These are phyloP conservation scores for Anoplophora glabripennis DNA, from an alignment of 1,140 invertebrate species.

Conservation along the genomic window DNA sequence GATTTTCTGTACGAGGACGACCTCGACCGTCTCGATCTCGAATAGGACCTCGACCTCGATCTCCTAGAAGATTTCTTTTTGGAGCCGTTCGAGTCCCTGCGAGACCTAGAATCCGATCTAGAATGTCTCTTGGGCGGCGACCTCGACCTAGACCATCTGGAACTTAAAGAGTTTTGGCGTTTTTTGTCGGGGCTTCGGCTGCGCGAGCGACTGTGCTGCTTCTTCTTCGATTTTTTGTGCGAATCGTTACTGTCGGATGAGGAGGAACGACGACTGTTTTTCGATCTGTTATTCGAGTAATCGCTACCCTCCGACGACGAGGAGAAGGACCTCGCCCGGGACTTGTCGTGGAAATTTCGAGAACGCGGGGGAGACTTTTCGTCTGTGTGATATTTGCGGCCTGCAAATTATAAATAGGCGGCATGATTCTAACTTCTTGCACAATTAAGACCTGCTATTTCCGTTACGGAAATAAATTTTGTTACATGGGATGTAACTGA, in stretches of 20 bases:
- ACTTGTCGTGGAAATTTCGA: background rate
- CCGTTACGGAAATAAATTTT: too few species aligned
- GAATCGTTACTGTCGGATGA: conserved; percentile 18
- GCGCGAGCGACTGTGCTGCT: conserved; percentile 12
- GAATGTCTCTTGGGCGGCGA: conserved; percentile 10
- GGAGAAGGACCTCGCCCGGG: conserved; percentile 17
- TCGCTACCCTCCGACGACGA: conserved; percentile 20
- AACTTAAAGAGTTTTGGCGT: conserved; percentile 3
- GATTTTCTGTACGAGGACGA: conserved; percentile 14
- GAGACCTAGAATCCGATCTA: conserved; percentile 8
- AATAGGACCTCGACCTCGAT: conserved; percentile 15
- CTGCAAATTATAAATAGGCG: conserved; percentile 8
- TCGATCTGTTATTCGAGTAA: conserved; percentile 13
- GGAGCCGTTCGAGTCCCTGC: conserved; percentile 17
- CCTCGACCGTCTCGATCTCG: conserved; percentile 17
- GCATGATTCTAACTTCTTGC: background rate
- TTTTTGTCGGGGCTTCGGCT: background rate
- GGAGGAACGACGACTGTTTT: conserved; percentile 21
- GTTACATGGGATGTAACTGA: too few species aligned
- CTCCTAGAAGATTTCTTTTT: conserved; percentile 17
- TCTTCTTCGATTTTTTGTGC: conserved; percentile 22
- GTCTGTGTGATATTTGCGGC: conserved; percentile 6
- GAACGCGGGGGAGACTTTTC: background rate
- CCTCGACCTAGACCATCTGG: conserved; percentile 19
- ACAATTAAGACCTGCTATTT: too few species aligned